A percentile compares a stretch with the other conserved stretches of the same genome.
These are phyloP conservation scores for Eucidaris tribuloides DNA, from an alignment of 35 echinoderm and acorn worm genomes.

Conservation along the genomic window DNA sequence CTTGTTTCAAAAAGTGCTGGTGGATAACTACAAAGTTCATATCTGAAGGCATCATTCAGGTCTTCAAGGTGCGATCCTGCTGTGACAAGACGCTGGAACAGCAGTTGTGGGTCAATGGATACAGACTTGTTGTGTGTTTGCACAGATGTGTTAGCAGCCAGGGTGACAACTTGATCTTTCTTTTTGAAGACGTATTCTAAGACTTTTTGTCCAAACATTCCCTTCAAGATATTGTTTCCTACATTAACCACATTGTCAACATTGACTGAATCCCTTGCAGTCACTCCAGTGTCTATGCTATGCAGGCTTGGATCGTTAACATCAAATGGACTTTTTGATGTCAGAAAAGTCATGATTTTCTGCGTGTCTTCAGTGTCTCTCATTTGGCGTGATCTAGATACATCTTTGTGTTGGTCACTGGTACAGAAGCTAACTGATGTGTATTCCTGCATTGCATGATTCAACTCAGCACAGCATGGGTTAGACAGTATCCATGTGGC, in stretches of 20 bases:
- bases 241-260: slow-evolving; percentile 48
- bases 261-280: slow-evolving; percentile 34
- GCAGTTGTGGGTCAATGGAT: slow-evolving; percentile 53
- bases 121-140: slow-evolving; percentile 24
- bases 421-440: slow-evolving; percentile 17
- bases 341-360: neutral
- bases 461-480: slow-evolving; percentile 44
- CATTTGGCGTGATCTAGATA: neutral
- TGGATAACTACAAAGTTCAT: slow-evolving; percentile 79
- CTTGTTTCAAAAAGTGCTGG: slow-evolving; percentile 69
- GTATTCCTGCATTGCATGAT: slow-evolving; percentile 64
- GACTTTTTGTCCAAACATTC: slow-evolving; percentile 20
- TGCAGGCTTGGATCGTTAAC: slow-evolving; percentile 4
- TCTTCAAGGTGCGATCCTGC: neutral
- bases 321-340: slow-evolving; percentile 41
- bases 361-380: slow-evolving; percentile 16
- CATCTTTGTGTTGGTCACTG: slow-evolving; percentile 51
- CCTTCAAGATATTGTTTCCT: slow-evolving; percentile 40
- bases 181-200: slow-evolving; percentile 54
- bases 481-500: slow-evolving; percentile 1
- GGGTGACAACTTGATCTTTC: slow-evolving; percentile 48
- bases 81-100: slow-evolving; percentile 62
- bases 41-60: slow-evolving; percentile 39
- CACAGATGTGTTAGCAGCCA: slow-evolving; percentile 18
- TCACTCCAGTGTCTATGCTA: slow-evolving; percentile 52